phyloP scores from a whole-genome alignment of 2,888 invertebrate genomes.

The Chrysodeixis includens region DNA sequence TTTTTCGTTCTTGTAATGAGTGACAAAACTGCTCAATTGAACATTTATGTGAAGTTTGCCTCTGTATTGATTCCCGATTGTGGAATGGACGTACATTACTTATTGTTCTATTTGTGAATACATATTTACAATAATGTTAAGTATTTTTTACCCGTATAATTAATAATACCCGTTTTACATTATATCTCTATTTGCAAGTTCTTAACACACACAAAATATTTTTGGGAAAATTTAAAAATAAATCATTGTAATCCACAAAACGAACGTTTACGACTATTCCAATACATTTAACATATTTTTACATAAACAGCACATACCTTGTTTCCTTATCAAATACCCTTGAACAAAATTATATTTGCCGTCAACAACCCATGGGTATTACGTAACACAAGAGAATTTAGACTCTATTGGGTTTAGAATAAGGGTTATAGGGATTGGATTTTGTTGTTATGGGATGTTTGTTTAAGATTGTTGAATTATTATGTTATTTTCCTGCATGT shows the following conservation, averaged over 20 bases:
- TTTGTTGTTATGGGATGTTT: background rate
- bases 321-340: conserved; percentile 30
- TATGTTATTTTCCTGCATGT: conserved; percentile 49
- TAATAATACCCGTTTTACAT: too few relatives aligned
- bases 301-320: conserved; percentile 11
- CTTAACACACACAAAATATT: too few relatives aligned
- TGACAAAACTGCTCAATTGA: too few relatives aligned
- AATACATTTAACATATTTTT: conserved; percentile 17
- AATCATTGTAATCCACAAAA: background rate
- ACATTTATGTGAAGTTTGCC: too few relatives aligned
- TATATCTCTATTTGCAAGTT: background rate
- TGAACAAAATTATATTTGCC: background rate
- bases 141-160: too few relatives aligned
- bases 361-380: background rate
- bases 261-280: background rate
- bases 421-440: background rate
- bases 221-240: background rate
- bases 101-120: too few relatives aligned
- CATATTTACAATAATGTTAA: too few relatives aligned
- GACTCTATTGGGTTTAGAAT: background rate
- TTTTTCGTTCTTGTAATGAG: too few relatives aligned
- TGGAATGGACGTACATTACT: too few relatives aligned
- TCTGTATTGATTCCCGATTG: too few relatives aligned
- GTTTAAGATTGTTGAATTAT: conserved; percentile 12
- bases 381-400: conserved; percentile 10